Conservation (phyloP, 2,888 invertebrate species). For the Stictocephala bisonia region DNA sequence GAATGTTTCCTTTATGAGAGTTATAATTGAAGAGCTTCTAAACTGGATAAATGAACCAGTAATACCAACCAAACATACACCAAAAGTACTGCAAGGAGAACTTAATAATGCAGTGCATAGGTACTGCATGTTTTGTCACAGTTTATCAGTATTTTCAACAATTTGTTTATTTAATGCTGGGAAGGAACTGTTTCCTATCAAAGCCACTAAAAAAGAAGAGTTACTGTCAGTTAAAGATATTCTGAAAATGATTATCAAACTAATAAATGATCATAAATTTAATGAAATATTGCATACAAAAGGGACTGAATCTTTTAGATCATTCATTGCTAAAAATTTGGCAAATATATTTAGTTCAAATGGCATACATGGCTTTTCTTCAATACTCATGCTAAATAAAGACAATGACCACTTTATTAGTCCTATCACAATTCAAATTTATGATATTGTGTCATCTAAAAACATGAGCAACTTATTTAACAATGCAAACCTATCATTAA, state of each 20-base stretch:
- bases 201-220: conserved; percentile 36
- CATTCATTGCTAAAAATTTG: not conserved
- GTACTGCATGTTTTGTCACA: conserved; percentile 31
- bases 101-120: not conserved
- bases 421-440: not conserved
- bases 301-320: not conserved
- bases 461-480: no score
- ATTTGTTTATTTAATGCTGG: conserved; percentile 38
- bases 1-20: conserved; percentile 26
- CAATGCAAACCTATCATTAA: no score
- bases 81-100: conserved; percentile 8
- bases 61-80: not conserved
- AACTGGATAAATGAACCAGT: conserved; percentile 39
- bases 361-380: not conserved
- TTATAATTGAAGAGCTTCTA: conserved; percentile 32
- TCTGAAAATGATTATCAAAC: conserved; percentile 7
- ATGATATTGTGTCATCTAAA: no score
- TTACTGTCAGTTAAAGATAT: conserved; percentile 31
- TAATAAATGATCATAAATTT: conserved; percentile 22
- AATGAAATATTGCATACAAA: not conserved
- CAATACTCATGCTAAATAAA: not conserved
- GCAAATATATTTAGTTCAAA: conserved; percentile 2
- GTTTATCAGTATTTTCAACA: conserved; percentile 38
- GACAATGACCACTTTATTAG: not conserved
- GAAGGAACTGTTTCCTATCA: conserved; percentile 34